phyloP scores from a whole-genome alignment of 2,797 vertebrate genomes.

The Luscinia megarhynchos region DNA sequence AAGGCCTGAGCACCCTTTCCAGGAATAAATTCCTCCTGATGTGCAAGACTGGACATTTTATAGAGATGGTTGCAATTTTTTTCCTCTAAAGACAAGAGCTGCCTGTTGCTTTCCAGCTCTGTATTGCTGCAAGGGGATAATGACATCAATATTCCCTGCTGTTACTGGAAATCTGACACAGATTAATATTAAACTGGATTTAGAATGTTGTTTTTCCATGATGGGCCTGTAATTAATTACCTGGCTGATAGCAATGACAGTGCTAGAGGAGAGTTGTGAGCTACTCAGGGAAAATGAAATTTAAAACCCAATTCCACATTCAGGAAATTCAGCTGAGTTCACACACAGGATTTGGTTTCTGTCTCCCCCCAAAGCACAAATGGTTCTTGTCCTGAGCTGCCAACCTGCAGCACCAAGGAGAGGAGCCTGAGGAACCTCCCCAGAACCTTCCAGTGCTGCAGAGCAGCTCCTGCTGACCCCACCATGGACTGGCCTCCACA shows the following conservation, averaged over 20 bases:
- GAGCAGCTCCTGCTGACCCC: neutral
- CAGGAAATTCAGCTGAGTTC: neutral
- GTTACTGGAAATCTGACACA: constrained; percentile 20
- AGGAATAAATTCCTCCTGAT: neutral
- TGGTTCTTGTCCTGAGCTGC: neutral
- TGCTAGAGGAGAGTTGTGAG: neutral
- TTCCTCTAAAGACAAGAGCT: neutral
- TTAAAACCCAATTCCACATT: neutral
- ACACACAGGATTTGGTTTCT: neutral
- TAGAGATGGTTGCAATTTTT: neutral
- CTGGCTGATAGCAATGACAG: neutral
- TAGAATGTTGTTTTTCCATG: neutral
- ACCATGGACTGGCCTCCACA: too few species aligned
- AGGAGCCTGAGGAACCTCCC: neutral
- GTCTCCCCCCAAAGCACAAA: neutral
- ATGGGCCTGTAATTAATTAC: constrained; percentile 27
- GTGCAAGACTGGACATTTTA: neutral
- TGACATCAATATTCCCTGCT: constrained; percentile 47
- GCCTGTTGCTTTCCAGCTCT: neutral
- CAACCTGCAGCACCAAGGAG: rapidly evolving
- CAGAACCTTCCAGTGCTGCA: neutral
- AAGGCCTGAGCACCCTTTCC: neutral
- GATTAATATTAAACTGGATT: constrained; percentile 35
- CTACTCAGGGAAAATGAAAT: neutral
- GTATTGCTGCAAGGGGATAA: constrained; percentile 20